Evolutionary conservation across 2,888 invertebrate species (phyloP).

Genomic region (Melanotus villosus): DNA sequence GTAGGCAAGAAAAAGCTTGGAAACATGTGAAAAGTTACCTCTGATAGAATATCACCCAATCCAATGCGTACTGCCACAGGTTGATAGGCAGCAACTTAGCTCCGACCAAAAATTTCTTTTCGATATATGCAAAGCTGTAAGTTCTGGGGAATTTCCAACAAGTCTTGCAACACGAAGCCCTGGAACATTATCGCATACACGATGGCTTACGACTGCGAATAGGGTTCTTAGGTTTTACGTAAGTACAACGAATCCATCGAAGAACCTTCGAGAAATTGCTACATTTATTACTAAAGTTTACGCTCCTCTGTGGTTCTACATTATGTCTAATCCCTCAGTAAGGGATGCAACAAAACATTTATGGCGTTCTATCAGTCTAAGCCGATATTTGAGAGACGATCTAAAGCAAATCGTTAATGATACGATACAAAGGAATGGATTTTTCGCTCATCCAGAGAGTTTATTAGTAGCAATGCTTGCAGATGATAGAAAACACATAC

Average conservation of each 20-base stretch:
- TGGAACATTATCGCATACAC: background rate
- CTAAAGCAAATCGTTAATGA: background rate
- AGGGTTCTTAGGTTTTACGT: background rate
- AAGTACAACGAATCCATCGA: background rate
- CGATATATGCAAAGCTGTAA: too few relatives aligned
- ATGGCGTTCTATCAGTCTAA: background rate
- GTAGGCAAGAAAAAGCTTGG: slow-evolving; percentile 5
- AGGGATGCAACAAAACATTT: background rate
- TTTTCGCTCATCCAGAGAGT: background rate
- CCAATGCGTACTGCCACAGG: background rate
- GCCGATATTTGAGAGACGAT: background rate
- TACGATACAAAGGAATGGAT: background rate
- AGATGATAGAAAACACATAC: background rate
- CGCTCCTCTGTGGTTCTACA: background rate
- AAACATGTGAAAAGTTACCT: background rate
- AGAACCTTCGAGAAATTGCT: background rate
- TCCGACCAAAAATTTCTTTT: too few relatives aligned
- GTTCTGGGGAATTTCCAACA: too few relatives aligned
- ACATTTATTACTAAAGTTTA: background rate
- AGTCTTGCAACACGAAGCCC: too few relatives aligned
- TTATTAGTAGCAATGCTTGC: background rate
- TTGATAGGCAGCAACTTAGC: background rate
- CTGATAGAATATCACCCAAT: too few relatives aligned
- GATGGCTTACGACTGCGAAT: background rate
- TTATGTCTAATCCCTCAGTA: background rate